phyloP scores from a whole-genome alignment of 2,797 vertebrate species.

The Microcaecilia unicolor region DNA sequence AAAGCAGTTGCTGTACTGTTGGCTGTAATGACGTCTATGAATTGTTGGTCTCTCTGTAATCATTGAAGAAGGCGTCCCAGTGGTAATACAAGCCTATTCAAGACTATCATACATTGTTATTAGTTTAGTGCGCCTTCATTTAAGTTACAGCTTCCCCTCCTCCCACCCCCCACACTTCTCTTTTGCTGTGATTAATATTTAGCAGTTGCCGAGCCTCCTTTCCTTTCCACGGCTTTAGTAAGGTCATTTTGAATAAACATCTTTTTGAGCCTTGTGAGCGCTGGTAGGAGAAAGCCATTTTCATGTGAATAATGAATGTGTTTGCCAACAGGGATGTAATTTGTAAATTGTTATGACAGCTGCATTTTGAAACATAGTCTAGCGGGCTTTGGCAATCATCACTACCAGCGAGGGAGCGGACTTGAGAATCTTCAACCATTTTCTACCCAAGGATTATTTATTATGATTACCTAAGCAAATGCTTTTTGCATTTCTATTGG shows the following conservation, averaged over 20 bases:
- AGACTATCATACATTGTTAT: no score
- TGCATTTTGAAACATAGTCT: slow-evolving; percentile 13
- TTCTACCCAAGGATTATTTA: slow-evolving; percentile 23
- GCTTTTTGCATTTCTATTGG: slow-evolving; percentile 36
- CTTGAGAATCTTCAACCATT: slow-evolving; percentile 15
- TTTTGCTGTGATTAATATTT: background rate
- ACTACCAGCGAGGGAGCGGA: slow-evolving; percentile 14
- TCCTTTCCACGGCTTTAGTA: background rate
- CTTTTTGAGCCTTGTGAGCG: background rate
- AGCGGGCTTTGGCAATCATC: slow-evolving; percentile 19
- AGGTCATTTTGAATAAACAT: background rate
- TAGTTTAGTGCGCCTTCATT: no score
- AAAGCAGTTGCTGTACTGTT: no score
- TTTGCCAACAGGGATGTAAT: slow-evolving; percentile 8
- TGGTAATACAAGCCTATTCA: no score
- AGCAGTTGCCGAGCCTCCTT: background rate
- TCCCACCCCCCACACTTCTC: no score
- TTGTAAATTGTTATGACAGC: slow-evolving; percentile 9
- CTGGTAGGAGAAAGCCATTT: slow-evolving; percentile 5
- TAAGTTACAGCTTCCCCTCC: no score
- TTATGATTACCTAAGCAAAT: slow-evolving; percentile 20
- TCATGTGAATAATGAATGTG: slow-evolving; percentile 5
- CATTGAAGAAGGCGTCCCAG: no score
- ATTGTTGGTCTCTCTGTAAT: no score
- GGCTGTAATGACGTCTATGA: no score